Base-by-base conservation (phyloP, 37 sponge, comb jelly and placozoan species). In the Mnemiopsis leidyi region DNA sequence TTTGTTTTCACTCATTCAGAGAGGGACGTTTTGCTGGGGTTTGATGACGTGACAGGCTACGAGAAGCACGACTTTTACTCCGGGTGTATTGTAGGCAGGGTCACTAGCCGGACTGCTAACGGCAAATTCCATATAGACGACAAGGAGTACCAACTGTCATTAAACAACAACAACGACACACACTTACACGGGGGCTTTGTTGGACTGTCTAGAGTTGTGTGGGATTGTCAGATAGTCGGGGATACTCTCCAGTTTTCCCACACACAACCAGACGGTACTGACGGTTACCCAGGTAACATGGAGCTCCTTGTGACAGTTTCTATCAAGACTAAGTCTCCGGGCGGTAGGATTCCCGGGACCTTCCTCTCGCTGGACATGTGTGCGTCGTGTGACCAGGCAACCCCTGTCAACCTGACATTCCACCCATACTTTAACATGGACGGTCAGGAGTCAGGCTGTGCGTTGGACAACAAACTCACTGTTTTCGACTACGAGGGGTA, bases 351-450 rank as follows among this genome's bases (percentile, higher is more conserved):
- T 7, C 93, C 69, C 23, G 95, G 94, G 40, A 61, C 93, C 13
- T 85, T 97, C 69, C 92, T 98, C 39, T 40, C 31, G 26, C 69
- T 98, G 0, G 93, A 93, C 21, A 97, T 97, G 85, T 0, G 83
- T 68, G 98, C 97, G 23, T 94, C 93, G 1, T 92, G 95, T 77
- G 93, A 93, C 73, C 69, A 34, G 13, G 93, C 95, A 24, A 97
- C 97, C n/a, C 95, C 95, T 36, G 83, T 98, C 67, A 96, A 96
- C 71, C 92, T 98, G 38, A 93, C 95, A 33, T 97, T 95, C 93
- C 98, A 98, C 69, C 94, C 97, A 82, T 98, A 98, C 88, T 98
- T 98, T 92, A 98, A 98, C 68, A 95, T 98, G 69, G 93, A 85
- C 23, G 96, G 96, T 13, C 92, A 94, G 38, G 93, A 88, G 0